Evolutionary conservation across 2,888 invertebrate species (phyloP), one percentile per base, ranked within the genome.

Genomic region (Andrena bucephala): DNA sequence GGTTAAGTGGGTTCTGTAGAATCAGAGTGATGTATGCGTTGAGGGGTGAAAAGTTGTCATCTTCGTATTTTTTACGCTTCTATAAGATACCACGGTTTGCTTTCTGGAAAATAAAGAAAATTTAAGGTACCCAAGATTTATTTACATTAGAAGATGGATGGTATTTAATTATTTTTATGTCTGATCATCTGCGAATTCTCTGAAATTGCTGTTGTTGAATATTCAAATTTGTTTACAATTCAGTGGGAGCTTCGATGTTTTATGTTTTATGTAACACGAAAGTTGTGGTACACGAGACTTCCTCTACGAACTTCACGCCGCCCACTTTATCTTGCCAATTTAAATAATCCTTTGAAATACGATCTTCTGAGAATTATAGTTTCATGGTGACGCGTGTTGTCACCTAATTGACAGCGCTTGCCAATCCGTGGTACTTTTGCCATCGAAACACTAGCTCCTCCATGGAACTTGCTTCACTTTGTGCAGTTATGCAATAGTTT

Each of bases 331-430:
- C 8, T 16, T 1, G 0, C 8, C n/a, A 65, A 48, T 48, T n/a
- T 65, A 16, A 65, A 65, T 66, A 48, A 66, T 29, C 16, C 65
- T 66, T 66, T 66, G 27, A 29, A 27, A 65, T 65, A 16, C 7
- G 27, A 42, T 48, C 29, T 0, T 16, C 16, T 42, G 42, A 42
- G 13, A 42, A 42, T 42, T 42, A 42, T 42, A 42, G 16, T 42
- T 42, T 42, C 42, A 42, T 42, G 16, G 42, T 16, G 42, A 16
- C 13, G 5, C 52, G 68, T 7, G 16, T 31, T 24, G 24, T 33
- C 24, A 8, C 20, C 24, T 24, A 68, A 54, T 68, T 8, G 33
- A 33, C 67, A 29, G 24, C 54, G 16, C 33, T 42, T 42, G 42
- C 42, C 42, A 42, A 42, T 42, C 42, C 42, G 24, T 68, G 16